Evolutionary conservation across 2,888 invertebrate species (phyloP).

Genomic region (Hedya salicella): DNA sequence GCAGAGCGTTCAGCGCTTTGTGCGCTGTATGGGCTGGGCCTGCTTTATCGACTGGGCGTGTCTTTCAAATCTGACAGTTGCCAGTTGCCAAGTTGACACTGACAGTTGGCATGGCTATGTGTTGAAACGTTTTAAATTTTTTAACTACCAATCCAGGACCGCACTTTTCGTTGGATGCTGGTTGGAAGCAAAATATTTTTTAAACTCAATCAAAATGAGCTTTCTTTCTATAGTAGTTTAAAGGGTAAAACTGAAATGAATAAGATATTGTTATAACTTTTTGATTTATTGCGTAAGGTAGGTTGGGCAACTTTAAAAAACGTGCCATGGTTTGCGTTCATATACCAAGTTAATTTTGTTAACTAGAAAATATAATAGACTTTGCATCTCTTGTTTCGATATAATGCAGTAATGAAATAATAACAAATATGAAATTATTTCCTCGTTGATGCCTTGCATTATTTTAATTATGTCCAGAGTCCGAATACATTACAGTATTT

Average conservation of each 20-base stretch:
- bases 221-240: neutral
- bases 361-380: neutral
- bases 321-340: slow-evolving; percentile 9
- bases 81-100: no score
- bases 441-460: no score
- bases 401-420: no score
- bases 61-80: neutral
- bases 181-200: no score
- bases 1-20: neutral
- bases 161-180: no score
- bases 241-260: neutral
- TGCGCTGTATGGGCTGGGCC: slow-evolving; percentile 6
- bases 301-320: neutral
- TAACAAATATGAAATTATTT: no score
- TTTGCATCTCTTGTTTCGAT: no score
- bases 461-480: neutral
- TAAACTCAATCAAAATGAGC: neutral
- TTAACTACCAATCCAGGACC: neutral
- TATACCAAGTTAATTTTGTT: neutral
- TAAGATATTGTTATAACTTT: no score
- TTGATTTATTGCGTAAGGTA: neutral
- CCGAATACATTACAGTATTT: neutral
- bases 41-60: slow-evolving; percentile 32
- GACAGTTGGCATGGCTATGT: slow-evolving; percentile 20
- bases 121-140: neutral